Conservation (phyloP, 2,797 vertebrate genomes). For the Phrynocephalus forsythii region DNA sequence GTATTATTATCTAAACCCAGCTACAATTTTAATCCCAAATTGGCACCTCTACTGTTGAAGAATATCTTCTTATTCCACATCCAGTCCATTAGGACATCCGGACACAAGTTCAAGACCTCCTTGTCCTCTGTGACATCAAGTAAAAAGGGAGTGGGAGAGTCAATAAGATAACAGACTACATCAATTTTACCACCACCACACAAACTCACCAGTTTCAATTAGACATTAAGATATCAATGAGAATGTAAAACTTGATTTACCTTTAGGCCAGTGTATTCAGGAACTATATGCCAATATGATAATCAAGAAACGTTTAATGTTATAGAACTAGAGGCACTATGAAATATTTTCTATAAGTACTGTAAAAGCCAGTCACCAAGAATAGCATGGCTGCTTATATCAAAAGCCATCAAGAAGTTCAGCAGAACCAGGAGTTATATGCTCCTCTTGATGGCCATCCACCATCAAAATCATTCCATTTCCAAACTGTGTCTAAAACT, state of each 20-base stretch:
- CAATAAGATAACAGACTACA: too few relatives aligned
- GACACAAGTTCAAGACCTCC: too few relatives aligned
- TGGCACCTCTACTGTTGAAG: too few relatives aligned
- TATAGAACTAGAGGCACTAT: neutral
- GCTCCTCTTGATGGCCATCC: too few relatives aligned
- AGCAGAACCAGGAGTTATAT: neutral
- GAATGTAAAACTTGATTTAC: neutral
- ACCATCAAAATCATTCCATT: neutral
- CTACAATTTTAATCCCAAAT: too few relatives aligned
- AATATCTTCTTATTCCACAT: too few relatives aligned
- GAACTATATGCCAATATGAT: neutral
- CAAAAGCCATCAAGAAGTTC: neutral
- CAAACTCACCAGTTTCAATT: neutral
- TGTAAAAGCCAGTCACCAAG: neutral
- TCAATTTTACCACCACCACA: neutral
- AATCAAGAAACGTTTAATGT: neutral
- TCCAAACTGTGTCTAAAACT: neutral
- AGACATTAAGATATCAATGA: neutral
- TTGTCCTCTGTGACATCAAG: too few relatives aligned
- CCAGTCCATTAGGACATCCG: too few relatives aligned
- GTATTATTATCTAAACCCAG: too few relatives aligned
- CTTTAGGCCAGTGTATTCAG: neutral
- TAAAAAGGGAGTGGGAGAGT: too few relatives aligned
- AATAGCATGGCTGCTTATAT: neutral
- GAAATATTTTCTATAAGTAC: neutral